These are phyloP conservation scores for Machimus atricapillus DNA, from an alignment of 2,888 invertebrate species.

Conservation along the genomic window DNA sequence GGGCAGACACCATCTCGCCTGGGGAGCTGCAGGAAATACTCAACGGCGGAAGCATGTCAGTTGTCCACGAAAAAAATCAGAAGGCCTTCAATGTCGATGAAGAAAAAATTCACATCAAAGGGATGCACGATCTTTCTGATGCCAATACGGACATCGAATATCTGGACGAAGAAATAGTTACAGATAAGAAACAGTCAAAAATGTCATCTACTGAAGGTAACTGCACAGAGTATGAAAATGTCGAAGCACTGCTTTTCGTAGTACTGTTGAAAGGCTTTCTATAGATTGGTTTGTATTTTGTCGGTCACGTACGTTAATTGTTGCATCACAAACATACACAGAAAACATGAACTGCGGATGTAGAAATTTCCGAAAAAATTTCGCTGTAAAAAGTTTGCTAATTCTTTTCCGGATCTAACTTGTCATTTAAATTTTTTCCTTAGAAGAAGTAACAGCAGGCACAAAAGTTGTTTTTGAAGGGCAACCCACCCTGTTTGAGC, in stretches of 20 bases:
- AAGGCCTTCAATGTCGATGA: constrained; percentile 62
- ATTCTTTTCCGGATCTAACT: constrained; percentile 1
- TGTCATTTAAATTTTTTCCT: constrained; percentile 31
- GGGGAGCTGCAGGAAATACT: constrained; percentile 60
- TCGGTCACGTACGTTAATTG: background rate
- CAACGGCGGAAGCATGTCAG: constrained; percentile 61
- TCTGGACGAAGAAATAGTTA: constrained; percentile 58
- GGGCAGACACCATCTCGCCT: constrained; percentile 56
- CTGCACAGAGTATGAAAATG: background rate
- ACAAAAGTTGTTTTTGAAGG: constrained; percentile 33
- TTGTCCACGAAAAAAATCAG: constrained; percentile 62
- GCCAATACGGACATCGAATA: constrained; percentile 67
- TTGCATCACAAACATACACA: background rate
- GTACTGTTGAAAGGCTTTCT: background rate
- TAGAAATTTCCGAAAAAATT: constrained; percentile 17
- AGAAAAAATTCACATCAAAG: constrained; percentile 65
- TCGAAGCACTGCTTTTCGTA: background rate
- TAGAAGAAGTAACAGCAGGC: constrained; percentile 45
- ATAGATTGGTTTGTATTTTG: background rate
- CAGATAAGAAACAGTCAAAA: constrained; percentile 13
- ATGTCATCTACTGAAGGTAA: background rate
- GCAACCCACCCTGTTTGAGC: constrained; percentile 25
- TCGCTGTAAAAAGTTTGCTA: constrained; percentile 4
- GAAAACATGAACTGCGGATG: constrained; percentile 42
- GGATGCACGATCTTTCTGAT: constrained; percentile 60